Conservation (phyloP, 2,888 invertebrate genomes). For the Nomada goodeniana region DNA sequence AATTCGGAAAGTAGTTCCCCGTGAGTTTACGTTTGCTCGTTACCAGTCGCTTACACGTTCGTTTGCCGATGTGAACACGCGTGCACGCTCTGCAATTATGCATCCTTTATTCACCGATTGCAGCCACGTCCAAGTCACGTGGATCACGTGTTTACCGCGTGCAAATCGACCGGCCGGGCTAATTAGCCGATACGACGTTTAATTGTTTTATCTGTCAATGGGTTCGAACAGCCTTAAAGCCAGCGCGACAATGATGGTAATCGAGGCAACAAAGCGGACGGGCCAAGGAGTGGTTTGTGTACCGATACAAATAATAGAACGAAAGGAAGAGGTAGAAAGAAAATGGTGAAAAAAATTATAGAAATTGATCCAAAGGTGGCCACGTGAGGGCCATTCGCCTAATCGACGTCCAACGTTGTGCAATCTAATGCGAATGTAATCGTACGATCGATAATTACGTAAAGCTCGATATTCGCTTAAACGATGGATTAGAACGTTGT, state of each 20-base stretch:
- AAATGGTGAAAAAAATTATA: conserved; percentile 18
- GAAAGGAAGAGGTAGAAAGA: background rate
- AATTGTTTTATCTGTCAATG: conserved; percentile 58
- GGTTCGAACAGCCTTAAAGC: conserved; percentile 46
- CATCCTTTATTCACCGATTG: no score
- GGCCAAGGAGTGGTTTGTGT: conserved; percentile 38
- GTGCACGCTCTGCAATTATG: no score
- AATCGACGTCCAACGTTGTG: conserved; percentile 52
- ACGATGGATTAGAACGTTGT: conserved; percentile 25
- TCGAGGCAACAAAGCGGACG: conserved; percentile 36
- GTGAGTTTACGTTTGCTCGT: conserved; percentile 40
- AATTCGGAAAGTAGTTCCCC: conserved; percentile 19
- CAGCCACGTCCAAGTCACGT: conserved; percentile 47
- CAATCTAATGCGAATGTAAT: conserved; percentile 48
- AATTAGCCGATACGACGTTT: conserved; percentile 60
- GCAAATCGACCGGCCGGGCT: conserved; percentile 40
- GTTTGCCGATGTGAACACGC: no score
- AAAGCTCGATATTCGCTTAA: conserved; percentile 46
- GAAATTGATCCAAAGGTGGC: conserved; percentile 30
- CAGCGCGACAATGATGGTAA: conserved; percentile 50
- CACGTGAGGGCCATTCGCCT: conserved; percentile 22
- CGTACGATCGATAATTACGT: conserved; percentile 55
- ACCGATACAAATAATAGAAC: conserved; percentile 4
- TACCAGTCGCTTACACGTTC: conserved; percentile 26
- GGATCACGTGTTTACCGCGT: conserved; percentile 59